These are phyloP conservation scores for Pica pica DNA, from an alignment of 2,113 vertebrate species.

Conservation along the genomic window DNA sequence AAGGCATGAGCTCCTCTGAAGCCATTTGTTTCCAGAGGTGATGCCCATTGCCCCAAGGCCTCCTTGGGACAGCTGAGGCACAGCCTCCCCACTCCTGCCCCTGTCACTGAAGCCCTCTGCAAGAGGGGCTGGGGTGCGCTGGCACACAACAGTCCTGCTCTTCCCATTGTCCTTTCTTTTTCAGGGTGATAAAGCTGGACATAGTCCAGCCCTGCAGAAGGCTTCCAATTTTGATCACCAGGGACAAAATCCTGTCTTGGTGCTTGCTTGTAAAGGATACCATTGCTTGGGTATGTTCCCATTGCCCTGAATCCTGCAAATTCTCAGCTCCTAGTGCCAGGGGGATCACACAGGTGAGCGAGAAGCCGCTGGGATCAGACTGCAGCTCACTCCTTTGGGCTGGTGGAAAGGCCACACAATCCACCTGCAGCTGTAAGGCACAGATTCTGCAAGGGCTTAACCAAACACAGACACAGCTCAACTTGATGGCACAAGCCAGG, in stretches of 20 bases:
- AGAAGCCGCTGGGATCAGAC: neutral
- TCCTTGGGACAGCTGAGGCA: neutral
- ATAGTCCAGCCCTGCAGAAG: neutral
- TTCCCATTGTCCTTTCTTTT: neutral
- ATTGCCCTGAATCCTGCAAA: neutral
- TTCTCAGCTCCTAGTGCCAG: neutral
- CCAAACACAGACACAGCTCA: neutral
- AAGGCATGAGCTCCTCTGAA: neutral
- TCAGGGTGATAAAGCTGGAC: neutral
- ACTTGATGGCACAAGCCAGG: neutral
- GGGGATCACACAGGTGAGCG: neutral
- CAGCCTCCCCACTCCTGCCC: neutral
- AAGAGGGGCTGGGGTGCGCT: neutral
- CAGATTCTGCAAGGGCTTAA: neutral
- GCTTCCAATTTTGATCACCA: neutral
- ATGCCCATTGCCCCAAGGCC: neutral
- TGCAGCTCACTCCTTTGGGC: neutral
- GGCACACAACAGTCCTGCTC: neutral
- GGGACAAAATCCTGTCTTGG: neutral
- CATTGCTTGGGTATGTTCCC: accelerated
- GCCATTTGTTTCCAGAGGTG: neutral
- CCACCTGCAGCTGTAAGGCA: neutral
- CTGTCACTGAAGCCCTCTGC: neutral
- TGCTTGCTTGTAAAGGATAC: neutral
- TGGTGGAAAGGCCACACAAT: neutral